Evolutionary conservation across 2,113 vertebrate genomes (phyloP), one percentile per base, ranked within the genome.

Genomic region (Myotis brandtii): DNA sequence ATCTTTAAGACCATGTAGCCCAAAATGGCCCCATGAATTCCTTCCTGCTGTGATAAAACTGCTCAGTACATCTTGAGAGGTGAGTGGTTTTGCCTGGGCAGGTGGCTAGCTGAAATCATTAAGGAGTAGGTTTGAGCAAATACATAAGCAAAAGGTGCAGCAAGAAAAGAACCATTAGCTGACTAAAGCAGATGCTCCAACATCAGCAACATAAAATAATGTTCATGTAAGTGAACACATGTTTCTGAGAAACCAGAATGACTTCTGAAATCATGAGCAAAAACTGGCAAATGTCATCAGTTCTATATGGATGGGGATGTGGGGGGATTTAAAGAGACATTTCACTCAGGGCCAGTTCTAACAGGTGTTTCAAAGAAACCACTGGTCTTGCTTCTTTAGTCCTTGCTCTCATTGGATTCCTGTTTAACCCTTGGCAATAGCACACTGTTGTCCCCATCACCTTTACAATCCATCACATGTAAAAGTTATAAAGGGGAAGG

Each of bases 241-340:
- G 46, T 89, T 81, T 95, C 91, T 73, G 37, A 82, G 82, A 91
- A 95, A n/a, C 8, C 50, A 81, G 69, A 86, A 86, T 80, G 37
- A 90, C 9, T 66, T 40, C 32, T 46, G 46, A 85, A 46, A 54
- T 70, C 17, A 27, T 30, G 25, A 75, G 25, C 20, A 11, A 84
- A 93, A 43, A 18, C 2, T n/a, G 56, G 16, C 32, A 69, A 43
- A 27, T 27, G 43, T 46, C 59, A 50, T 56, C 48, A 9, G 17
- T 66, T 84, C n/a, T 83, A 5, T 7, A 18, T 14, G 56, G 12
- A 21, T 12, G 14, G 0, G 2, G 11, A 10, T 9, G 7, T 37
- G 25, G 11, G 16, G 2, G 40, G 76, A 67, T 34, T 75, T 56
- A 77, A 89, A 73, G 30, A 82, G n/a, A 86, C 1, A 46, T 77